Evolutionary conservation across 2,797 vertebrate genomes (phyloP).

Genomic region (Notoglanidium macrostoma): DNA sequence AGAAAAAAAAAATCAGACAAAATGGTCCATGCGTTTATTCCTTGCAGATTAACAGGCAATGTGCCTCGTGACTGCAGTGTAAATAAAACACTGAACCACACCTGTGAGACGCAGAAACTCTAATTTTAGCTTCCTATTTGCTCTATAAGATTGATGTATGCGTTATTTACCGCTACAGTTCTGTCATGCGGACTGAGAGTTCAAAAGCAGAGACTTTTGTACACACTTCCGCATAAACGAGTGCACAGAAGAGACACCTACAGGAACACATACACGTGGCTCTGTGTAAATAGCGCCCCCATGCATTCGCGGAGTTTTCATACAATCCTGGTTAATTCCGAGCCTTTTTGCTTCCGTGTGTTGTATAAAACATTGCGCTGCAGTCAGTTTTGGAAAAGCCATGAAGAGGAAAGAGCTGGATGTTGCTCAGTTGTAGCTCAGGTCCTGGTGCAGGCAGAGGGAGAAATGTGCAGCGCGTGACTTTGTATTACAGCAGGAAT

Average conservation of each 20-base stretch:
- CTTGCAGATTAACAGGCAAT: not conserved
- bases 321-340: no score
- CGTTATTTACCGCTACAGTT: not conserved
- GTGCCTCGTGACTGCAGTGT: not conserved
- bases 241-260: not conserved
- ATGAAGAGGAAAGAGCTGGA: not conserved
- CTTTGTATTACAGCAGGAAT: not conserved
- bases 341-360: not conserved
- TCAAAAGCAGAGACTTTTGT: slow-evolving; percentile 2
- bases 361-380: not conserved
- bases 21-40: not conserved
- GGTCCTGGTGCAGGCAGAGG: not conserved
- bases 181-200: not conserved
- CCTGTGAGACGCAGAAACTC: not conserved
- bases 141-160: not conserved
- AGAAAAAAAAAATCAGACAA: not conserved
- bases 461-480: not conserved
- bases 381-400: not conserved
- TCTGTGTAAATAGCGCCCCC: slow-evolving; percentile 31
- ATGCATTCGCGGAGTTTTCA: not conserved
- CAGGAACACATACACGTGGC: no score
- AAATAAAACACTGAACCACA: not conserved
- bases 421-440: not conserved
- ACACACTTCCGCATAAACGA: slow-evolving; percentile 38
- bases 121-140: no score